phyloP scores from a whole-genome alignment of 1,140 invertebrate species.

The Macrotrachela quadricornifera region DNA sequence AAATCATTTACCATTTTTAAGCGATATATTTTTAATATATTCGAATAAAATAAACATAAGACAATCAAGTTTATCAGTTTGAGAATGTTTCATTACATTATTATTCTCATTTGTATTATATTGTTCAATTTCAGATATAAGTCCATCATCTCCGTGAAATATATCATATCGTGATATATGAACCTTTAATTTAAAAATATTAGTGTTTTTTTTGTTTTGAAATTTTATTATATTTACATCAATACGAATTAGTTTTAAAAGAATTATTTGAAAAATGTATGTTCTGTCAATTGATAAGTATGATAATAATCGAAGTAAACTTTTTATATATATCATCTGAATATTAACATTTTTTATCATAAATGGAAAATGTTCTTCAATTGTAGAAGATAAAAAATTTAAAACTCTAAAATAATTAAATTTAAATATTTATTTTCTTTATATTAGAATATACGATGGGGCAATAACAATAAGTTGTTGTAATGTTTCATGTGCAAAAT shows the following conservation, averaged over 20 bases:
- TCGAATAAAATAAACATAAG: slow-evolving; percentile 40
- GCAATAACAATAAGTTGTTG: too few relatives aligned
- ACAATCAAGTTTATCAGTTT: slow-evolving; percentile 41
- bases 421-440: too few relatives aligned
- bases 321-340: slow-evolving; percentile 40
- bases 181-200: too few relatives aligned
- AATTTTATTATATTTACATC: too few relatives aligned
- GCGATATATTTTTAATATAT: slow-evolving; percentile 34
- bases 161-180: slow-evolving; percentile 3
- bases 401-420: too few relatives aligned
- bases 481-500: too few relatives aligned
- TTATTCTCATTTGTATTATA: slow-evolving; percentile 11
- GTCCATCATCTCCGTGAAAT: neutral
- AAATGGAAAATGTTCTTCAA: slow-evolving; percentile 38
- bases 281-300: slow-evolving; percentile 40
- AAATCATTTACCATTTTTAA: slow-evolving; percentile 14
- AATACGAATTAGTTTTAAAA: slow-evolving; percentile 44
- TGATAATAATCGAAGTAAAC: slow-evolving; percentile 40
- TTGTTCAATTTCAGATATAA: neutral
- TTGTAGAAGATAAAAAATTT: too few relatives aligned
- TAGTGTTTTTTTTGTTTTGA: too few relatives aligned
- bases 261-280: slow-evolving; percentile 41
- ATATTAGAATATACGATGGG: too few relatives aligned
- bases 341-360: slow-evolving; percentile 34
- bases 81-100: slow-evolving; percentile 26